Conservation (phyloP, 2,797 vertebrate species). For the Ptychobarbus kaznakovi region DNA sequence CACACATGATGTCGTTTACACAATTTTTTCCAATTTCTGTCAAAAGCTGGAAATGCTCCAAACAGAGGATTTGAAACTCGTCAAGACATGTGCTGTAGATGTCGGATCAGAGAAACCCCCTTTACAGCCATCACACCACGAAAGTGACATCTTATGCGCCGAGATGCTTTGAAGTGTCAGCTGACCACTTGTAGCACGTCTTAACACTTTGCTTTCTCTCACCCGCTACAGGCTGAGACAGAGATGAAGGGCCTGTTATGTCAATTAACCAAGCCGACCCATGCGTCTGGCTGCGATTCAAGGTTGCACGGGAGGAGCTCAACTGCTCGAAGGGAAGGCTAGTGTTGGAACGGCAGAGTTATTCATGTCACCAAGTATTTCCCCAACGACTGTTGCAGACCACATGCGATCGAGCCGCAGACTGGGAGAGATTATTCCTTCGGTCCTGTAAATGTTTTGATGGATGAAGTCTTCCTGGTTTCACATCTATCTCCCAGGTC, state of each 20-base stretch:
- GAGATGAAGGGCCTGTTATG: slow-evolving; percentile 56
- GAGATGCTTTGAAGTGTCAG: slow-evolving; percentile 50
- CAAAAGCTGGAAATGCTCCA: slow-evolving; percentile 29
- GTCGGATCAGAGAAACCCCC: slow-evolving; percentile 17
- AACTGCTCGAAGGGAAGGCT: slow-evolving; percentile 43
- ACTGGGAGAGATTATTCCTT: slow-evolving; percentile 43
- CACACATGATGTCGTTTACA: slow-evolving; percentile 10
- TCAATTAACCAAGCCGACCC: slow-evolving; percentile 54
- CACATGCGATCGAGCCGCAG: slow-evolving; percentile 28
- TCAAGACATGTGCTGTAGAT: slow-evolving; percentile 27
- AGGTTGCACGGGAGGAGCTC: slow-evolving; percentile 56
- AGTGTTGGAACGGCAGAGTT: slow-evolving; percentile 54
- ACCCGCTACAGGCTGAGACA: slow-evolving; percentile 25
- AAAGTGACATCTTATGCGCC: slow-evolving; percentile 35
- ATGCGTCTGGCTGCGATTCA: slow-evolving; percentile 59
- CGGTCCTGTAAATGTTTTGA: slow-evolving; percentile 37
- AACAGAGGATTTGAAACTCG: slow-evolving; percentile 39
- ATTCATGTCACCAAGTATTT: slow-evolving; percentile 61
- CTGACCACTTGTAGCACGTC: slow-evolving; percentile 36
- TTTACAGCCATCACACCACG: slow-evolving; percentile 29
- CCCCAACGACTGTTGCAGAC: slow-evolving; percentile 52
- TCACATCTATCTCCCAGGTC: slow-evolving; percentile 47
- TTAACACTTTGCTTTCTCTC: slow-evolving; percentile 41
- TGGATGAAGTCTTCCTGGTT: slow-evolving; percentile 42
- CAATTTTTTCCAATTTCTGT: neutral